Evolutionary conservation across 2,113 vertebrate genomes (phyloP), one percentile per base, ranked within the genome.

Genomic region (Turdus rufiventris): DNA sequence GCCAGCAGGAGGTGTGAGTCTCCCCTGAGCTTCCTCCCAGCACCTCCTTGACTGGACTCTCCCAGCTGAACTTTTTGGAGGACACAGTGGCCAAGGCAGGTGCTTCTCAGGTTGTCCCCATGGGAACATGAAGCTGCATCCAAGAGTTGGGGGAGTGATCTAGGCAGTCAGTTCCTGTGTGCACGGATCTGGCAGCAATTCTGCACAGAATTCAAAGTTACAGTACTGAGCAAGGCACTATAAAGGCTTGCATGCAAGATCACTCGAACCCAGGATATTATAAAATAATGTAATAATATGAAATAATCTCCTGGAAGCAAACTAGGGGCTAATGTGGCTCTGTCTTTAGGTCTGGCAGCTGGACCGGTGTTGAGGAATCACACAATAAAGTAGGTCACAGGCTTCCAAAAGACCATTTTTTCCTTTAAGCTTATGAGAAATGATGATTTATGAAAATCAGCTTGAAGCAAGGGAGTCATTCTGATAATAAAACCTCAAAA

Each of bases 381-480:
- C 6, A 3, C 19, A 74, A 71, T 80, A 91, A 91, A 95, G 51
- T 85, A 88, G 94, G 94, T 76, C 88, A 85, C 43, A 34, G 56
- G 63, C 88, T 84, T 93, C 56, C 33, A 58, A 79, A 94, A 66
- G 56, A 38, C 26, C 8, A 3, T 34, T 83, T 67, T 88, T 90
- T 18, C 19, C 48, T 82, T 85, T 65, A 75, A 79, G 80, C 53
- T 88, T 83, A 77, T 77, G 51, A 91, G 63, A 88, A 95, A 94
- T 31, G 47, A 58, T 88, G 79, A 91, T 95, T 96, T 96, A 92
- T 91, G 79, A 74, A 93, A 95, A 93, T 93, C 85, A 85, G 92
- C 88, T 90, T 90, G 75, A 79, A 96, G 68, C 51, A 88, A 94
- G 88, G 79, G 79, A 90, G 34, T 80, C 5, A 2, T 88, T 90